Base-by-base conservation (phyloP, 37 sponge, comb jelly and placozoan species). In the Cliona cf. orientalis region DNA sequence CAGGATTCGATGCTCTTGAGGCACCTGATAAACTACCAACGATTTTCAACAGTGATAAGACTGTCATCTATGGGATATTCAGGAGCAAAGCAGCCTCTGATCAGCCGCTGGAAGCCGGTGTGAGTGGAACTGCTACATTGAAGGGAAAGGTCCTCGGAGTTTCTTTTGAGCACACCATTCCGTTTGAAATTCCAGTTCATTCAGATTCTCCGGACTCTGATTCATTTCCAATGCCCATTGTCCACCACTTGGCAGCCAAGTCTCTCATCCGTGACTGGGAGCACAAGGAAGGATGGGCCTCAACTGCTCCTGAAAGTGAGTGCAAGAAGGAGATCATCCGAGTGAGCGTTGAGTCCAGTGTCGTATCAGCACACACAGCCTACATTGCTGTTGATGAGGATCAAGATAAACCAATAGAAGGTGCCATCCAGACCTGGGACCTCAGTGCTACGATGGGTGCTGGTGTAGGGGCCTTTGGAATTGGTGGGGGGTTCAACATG, bases 181-280 rank as follows among this genome's bases (percentile, higher is more conserved):
- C 76, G 9, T 84, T 84, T 56, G 36, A 25, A 29, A 43, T 75
- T 11, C 49, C 46, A 2, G 67, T 5, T 3, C 55, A 34, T 33
- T 22, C 64, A 14, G 70, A 69, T 41, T 23, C 22, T 28, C 34
- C 35, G 28, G 61, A 42, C 17, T 63, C 83, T 38, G 29, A 12
- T 75, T 35, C 63, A 25, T 67, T 71, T n/a, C 36, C 34, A 38
- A 42, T 87, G 38, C 72, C 75, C 28, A 46, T 82, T n/a, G 59
- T 93, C 58, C 94, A 93, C 80, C 94, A 89, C 17, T 75, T 93
- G 17, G 94, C 94, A 29, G 79, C 90, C 22, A 93, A 89, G 75
- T 17, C 70, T 26, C 88, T 91, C 40, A 71, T 91, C 69, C 32
- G 45, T n/a, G 92, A 86, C 44, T 84, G 74, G 75, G 38, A 80